These are phyloP conservation scores for Siphamia tubifer DNA, from an alignment of 2,113 vertebrate genomes.

Conservation along the genomic window DNA sequence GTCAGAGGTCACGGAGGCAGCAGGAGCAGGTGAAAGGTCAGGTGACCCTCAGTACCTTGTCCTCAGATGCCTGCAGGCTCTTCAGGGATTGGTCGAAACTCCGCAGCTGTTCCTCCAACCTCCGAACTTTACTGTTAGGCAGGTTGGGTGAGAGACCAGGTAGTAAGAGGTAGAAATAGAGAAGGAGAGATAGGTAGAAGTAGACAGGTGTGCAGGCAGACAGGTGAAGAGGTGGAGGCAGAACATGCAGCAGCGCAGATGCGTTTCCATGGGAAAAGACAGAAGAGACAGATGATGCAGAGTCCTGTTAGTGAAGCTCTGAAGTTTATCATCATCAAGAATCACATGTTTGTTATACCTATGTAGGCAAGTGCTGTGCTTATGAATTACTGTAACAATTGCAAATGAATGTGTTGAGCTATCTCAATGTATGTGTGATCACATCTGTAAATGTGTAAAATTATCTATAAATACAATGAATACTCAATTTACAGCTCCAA, in stretches of 20 bases:
- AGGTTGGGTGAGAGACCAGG: not conserved
- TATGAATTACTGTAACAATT: too few relatives aligned
- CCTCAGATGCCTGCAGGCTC: constrained; percentile 89
- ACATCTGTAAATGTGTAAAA: too few relatives aligned
- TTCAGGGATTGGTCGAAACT: constrained; percentile 91
- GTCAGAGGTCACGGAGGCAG: constrained; percentile 32
- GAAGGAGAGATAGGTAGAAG: not conserved
- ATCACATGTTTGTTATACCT: too few relatives aligned
- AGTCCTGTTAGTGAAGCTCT: not conserved
- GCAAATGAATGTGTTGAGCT: too few relatives aligned
- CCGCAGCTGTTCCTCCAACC: constrained; percentile 89
- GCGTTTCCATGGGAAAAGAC: constrained; percentile 16
- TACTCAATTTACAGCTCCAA: too few relatives aligned
- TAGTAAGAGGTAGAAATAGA: too few relatives aligned
- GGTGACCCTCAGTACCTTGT: constrained; percentile 86
- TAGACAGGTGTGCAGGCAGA: not conserved
- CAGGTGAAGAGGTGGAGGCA: constrained; percentile 23
- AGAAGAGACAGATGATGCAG: not conserved
- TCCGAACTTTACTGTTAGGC: constrained; percentile 86
- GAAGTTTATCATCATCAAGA: constrained; percentile 1
- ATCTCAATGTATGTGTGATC: too few relatives aligned
- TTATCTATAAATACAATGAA: too few relatives aligned
- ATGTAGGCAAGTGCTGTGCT: too few relatives aligned
- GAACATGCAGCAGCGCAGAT: constrained; percentile 7
- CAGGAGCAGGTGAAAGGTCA: constrained; percentile 17